phyloP scores from a whole-genome alignment of 1,140 invertebrate genomes.

The Drosophila teissieri region DNA sequence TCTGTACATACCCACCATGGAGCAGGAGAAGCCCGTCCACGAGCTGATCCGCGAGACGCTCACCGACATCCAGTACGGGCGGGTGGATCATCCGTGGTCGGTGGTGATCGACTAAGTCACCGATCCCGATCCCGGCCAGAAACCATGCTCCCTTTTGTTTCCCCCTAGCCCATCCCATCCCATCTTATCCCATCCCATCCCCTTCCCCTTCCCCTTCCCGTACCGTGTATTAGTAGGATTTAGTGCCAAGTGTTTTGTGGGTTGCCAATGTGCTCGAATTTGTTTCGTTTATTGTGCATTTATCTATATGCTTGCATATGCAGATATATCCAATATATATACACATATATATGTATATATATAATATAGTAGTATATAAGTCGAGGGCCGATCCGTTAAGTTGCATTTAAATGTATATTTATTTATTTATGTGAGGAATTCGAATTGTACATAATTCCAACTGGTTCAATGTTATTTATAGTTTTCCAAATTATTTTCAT shows the following conservation, averaged over 20 bases:
- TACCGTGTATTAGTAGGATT: conserved; percentile 74
- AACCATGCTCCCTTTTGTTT: background rate
- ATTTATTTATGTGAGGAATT: conserved; percentile 48
- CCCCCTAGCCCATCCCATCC: background rate
- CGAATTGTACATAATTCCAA: conserved; percentile 45
- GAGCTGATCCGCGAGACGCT: conserved; percentile 90
- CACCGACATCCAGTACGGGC: conserved; percentile 94
- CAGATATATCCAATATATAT: conserved; percentile 27
- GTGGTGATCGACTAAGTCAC: conserved; percentile 74
- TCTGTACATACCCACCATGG: conserved; percentile 90
- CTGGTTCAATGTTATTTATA: conserved; percentile 57
- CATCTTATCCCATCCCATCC: background rate
- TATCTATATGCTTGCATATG: conserved; percentile 37
- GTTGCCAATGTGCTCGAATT: conserved; percentile 70
- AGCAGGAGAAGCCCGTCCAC: conserved; percentile 89
- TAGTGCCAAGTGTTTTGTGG: conserved; percentile 56
- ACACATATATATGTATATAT: conserved; percentile 20
- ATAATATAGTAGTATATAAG: conserved; percentile 23
- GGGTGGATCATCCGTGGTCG: conserved; percentile 92
- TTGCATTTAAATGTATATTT: conserved; percentile 56
- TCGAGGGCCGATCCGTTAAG: conserved; percentile 12
- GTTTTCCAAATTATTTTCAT: conserved; percentile 13
- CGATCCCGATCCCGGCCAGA: background rate
- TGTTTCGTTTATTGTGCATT: conserved; percentile 64
- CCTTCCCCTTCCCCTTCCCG: conserved; percentile 11